These are phyloP conservation scores for Volucella inflata DNA, from an alignment of 2,888 invertebrate genomes.

Conservation along the genomic window DNA sequence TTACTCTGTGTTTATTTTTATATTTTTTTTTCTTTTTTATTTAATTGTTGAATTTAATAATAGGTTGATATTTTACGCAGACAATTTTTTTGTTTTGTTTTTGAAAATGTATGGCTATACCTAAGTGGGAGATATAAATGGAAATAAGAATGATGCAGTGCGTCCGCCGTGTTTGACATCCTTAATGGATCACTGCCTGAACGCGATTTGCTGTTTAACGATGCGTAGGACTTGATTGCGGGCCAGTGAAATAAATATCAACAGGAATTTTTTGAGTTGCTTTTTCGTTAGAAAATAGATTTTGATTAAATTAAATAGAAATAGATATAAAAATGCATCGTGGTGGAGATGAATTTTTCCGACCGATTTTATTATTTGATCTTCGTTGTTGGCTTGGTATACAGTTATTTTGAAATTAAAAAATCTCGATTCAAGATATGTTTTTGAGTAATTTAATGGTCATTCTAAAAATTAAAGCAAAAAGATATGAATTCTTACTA, in stretches of 20 bases:
- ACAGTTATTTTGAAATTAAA: too few species aligned
- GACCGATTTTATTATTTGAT: too few species aligned
- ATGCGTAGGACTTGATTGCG: conserved; percentile 34
- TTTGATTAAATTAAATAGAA: neutral
- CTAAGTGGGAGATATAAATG: neutral
- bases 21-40: conserved; percentile 21
- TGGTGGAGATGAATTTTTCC: too few species aligned
- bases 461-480: too few species aligned
- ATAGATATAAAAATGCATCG: too few species aligned
- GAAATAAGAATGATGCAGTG: conserved; percentile 4
- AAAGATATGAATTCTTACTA: too few species aligned
- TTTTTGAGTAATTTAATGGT: too few species aligned
- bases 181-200: conserved; percentile 4
- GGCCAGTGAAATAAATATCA: conserved; percentile 1
- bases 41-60: neutral
- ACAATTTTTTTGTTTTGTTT: neutral
- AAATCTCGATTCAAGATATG: too few species aligned
- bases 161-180: neutral
- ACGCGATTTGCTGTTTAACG: neutral
- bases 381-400: too few species aligned
- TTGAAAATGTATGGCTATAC: neutral
- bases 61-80: neutral
- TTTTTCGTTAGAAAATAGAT: neutral
- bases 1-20: neutral
- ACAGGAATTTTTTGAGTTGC: conserved; percentile 8